Evolutionary conservation across 2,113 vertebrate genomes (phyloP).

Genomic region (Carassius carassius): DNA sequence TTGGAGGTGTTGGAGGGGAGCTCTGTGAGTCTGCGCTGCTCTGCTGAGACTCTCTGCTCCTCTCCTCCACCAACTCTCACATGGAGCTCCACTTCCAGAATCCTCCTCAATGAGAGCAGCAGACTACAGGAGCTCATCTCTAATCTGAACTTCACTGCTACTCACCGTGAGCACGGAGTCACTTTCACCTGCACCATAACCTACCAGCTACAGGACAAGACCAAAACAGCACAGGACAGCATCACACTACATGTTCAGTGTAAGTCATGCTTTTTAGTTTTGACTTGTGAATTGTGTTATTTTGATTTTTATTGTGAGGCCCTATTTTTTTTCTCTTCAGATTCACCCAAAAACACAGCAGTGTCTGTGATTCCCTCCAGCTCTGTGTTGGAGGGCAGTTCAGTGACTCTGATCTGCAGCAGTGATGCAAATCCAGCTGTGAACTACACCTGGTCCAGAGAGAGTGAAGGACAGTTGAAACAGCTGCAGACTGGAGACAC

Average conservation of each 20-base stretch:
- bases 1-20: conserved; percentile 24
- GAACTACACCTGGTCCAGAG: conserved; percentile 73
- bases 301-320: neutral
- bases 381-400: conserved; percentile 32
- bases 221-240: neutral
- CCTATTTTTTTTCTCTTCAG: conserved; percentile 51
- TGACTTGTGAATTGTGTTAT: neutral
- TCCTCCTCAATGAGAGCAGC: neutral
- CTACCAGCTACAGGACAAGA: conserved; percentile 41
- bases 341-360: conserved; percentile 68
- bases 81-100: conserved; percentile 25
- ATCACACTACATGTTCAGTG: conserved; percentile 16
- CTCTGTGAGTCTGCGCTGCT: conserved; percentile 41
- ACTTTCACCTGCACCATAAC: conserved; percentile 26
- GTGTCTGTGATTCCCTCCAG: conserved; percentile 57
- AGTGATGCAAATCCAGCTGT: conserved; percentile 63
- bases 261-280: conserved; percentile 58
- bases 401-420: conserved; percentile 62
- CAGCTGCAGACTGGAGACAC: too few relatives aligned
- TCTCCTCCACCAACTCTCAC: conserved; percentile 31
- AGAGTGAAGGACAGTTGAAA: too few relatives aligned
- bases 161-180: conserved; percentile 43
- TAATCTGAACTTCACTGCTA: conserved; percentile 38
- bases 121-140: conserved; percentile 44
- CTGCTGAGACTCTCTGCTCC: conserved; percentile 37